Evolutionary conservation across 2,113 vertebrate species (phyloP), one percentile per base, ranked within the genome.

Genomic region (Zapus hudsonius): DNA sequence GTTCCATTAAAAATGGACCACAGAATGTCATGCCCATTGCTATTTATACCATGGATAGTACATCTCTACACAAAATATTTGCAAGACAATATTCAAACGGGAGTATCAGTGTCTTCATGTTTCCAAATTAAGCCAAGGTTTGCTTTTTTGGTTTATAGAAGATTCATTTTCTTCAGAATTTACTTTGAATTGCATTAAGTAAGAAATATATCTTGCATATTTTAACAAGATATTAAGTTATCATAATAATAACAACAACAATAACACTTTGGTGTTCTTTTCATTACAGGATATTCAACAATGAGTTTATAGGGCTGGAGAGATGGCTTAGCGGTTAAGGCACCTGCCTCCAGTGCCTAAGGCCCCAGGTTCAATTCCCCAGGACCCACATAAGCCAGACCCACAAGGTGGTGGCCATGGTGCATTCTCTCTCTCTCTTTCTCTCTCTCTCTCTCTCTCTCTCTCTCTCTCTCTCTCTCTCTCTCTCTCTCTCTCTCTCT

Each of bases 1-100:
- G 5, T 94, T 69, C 38, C 52, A 52, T 59, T 91, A 61, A 91
- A 94, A 89, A 67, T 23, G 73, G 57, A 59, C 25, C 76, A 59
- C 5, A 36, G 12, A 72, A 47, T 90, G 11, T 44, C 40, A 74
- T 87, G 10, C 20, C 23, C 40, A 63, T 90, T 63, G 73, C 4
- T 64, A 52, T 67, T 94, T 91, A 67, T 76, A 69, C 2, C 7
- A 72, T 59, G 80, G 90, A 92, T 38, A 79, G 4, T 13, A 67
- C 36, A 31, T 52, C 6, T 20, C 0, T 64, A 61, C 29, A 91
- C 36, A 84, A 9, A 70, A 23, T 84, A 84, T 69, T 76, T 73
- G 6, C n/a, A 93, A 94, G 63, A 81, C 23, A 73, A 69, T 63
- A 81, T 10, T 20, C 5, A 93, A 94, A 70, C 5, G 63, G 31